Evolutionary conservation across 1,140 invertebrate genomes (phyloP).

Genomic region (Bombus balteatus): DNA sequence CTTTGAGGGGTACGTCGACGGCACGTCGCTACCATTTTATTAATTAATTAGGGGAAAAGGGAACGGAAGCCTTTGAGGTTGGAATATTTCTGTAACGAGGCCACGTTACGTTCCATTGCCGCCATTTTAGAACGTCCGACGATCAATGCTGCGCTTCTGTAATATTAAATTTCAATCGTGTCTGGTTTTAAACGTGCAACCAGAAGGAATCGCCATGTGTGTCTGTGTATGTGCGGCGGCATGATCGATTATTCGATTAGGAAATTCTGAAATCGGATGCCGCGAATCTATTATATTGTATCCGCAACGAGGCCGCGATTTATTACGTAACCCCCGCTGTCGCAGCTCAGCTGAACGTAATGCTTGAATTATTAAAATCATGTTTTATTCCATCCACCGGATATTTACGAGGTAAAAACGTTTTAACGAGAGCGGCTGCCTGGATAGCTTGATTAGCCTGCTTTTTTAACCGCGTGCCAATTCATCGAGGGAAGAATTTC

Average conservation of each 20-base stretch:
- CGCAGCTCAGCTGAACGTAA: background rate
- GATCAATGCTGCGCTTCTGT: background rate
- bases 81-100: background rate
- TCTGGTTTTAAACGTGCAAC: background rate
- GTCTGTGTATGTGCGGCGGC: background rate
- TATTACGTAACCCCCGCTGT: slow-evolving; percentile 9
- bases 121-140: background rate
- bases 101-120: background rate
- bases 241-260: slow-evolving; percentile 44
- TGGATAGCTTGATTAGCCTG: too few species aligned
- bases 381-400: background rate
- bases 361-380: slow-evolving; percentile 28
- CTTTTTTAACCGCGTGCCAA: too few species aligned
- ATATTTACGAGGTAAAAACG: background rate
- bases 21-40: background rate
- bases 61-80: background rate
- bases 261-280: slow-evolving; percentile 34
- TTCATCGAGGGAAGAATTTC: background rate
- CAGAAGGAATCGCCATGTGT: background rate
- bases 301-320: slow-evolving; percentile 11
- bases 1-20: background rate
- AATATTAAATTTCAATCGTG: slow-evolving; percentile 28
- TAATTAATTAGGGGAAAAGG: slow-evolving; percentile 10
- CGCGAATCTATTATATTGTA: slow-evolving; percentile 29
- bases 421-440: background rate